These are phyloP conservation scores for Phrixothrix hirtus DNA, from an alignment of 2,888 invertebrate species.

Conservation along the genomic window DNA sequence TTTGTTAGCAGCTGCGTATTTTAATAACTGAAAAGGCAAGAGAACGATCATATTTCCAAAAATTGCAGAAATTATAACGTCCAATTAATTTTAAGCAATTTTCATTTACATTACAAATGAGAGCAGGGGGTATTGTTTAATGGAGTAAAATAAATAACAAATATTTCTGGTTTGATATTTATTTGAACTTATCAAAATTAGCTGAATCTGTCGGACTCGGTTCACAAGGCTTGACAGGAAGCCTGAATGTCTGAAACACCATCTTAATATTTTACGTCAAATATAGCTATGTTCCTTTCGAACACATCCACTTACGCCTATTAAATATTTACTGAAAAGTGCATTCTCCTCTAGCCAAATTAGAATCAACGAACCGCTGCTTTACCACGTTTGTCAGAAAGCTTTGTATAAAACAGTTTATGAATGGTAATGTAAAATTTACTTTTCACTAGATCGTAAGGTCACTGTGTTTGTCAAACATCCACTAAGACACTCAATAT, in stretches of 20 bases:
- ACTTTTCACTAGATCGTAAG: slow-evolving; percentile 7
- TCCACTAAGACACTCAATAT: slow-evolving; percentile 26
- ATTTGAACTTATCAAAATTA: neutral
- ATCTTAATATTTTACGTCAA: slow-evolving; percentile 5
- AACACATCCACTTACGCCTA: neutral
- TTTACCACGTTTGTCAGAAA: no score
- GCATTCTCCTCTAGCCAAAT: neutral
- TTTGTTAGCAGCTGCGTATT: neutral
- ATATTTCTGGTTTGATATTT: neutral
- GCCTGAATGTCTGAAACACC: neutral
- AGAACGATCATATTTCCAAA: neutral
- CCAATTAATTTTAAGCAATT: neutral
- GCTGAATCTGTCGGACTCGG: neutral
- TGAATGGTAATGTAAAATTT: no score
- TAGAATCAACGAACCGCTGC: no score
- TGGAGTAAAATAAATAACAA: neutral
- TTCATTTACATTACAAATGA: neutral
- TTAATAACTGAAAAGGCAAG: neutral
- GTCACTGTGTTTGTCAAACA: slow-evolving; percentile 25
- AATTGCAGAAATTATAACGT: neutral
- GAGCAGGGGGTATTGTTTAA: neutral
- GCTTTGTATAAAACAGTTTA: no score
- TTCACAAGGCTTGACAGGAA: neutral
- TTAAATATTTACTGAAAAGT: neutral
- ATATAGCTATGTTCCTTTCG: neutral